Conservation (phyloP, 2,797 vertebrate species). For the Macropodus opercularis region DNA sequence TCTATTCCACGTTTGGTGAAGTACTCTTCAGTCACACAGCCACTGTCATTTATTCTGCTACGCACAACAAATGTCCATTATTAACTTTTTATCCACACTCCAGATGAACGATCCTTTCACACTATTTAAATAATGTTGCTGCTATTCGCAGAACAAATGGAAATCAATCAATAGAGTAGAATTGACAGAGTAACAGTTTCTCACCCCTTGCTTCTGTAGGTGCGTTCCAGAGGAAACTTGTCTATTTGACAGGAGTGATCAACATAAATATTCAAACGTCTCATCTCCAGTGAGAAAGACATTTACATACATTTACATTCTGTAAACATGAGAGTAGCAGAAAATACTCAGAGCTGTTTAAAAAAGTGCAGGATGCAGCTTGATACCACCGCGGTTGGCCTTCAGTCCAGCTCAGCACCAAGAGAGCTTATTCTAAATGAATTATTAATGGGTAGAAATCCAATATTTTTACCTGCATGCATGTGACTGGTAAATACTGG, state of each 20-base stretch:
- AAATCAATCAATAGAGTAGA: slow-evolving; percentile 37
- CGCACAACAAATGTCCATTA: background rate
- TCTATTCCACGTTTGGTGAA: background rate
- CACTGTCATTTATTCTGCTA: background rate
- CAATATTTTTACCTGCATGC: too few relatives aligned
- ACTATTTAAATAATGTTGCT: background rate
- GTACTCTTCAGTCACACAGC: background rate
- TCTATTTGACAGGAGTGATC: slow-evolving; percentile 1
- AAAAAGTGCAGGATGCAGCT: too few relatives aligned
- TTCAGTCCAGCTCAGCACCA: too few relatives aligned
- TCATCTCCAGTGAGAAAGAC: background rate
- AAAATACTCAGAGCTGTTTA: too few relatives aligned
- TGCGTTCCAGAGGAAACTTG: too few relatives aligned
- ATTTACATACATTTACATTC: slow-evolving; percentile 4
- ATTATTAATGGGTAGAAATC: too few relatives aligned
- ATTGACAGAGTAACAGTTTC: too few relatives aligned
- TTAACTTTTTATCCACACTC: slow-evolving; percentile 21
- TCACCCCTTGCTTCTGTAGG: too few relatives aligned
- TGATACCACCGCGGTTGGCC: too few relatives aligned
- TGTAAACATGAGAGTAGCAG: background rate
- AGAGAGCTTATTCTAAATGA: too few relatives aligned
- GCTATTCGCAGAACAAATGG: slow-evolving; percentile 19
- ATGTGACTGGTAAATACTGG: too few relatives aligned
- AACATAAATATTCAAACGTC: background rate
- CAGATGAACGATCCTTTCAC: slow-evolving; percentile 9